Conservation (phyloP, 2,888 invertebrate species). For the Cetonia aurata region DNA sequence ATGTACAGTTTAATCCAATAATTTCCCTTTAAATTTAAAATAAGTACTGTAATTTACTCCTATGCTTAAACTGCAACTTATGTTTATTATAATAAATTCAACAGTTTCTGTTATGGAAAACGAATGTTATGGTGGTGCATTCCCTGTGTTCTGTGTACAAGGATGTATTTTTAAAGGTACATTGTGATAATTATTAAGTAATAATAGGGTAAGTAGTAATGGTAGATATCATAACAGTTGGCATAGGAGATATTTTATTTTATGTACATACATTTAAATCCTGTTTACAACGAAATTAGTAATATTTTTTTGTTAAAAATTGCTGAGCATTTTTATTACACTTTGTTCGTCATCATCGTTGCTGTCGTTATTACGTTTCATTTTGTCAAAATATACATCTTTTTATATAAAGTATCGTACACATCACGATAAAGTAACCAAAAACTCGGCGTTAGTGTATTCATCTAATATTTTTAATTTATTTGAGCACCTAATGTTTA, state of each 20-base stretch:
- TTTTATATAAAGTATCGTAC: conserved; percentile 12
- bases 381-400: conserved; percentile 33
- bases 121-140: no score
- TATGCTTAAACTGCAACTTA: neutral
- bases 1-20: conserved; percentile 24
- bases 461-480: conserved; percentile 55
- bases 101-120: no score
- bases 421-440: conserved; percentile 49
- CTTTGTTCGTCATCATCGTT: neutral
- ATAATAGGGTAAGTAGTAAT: no score
- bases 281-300: conserved; percentile 1
- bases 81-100: no score
- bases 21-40: neutral
- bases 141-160: no score
- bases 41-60: neutral
- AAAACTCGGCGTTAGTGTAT: conserved; percentile 55
- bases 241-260: neutral
- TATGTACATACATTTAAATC: conserved; percentile 12
- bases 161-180: no score
- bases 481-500: conserved; percentile 68
- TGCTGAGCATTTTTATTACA: conserved; percentile 7
- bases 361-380: conserved; percentile 5
- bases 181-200: no score
- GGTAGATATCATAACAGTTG: conserved; percentile 1
- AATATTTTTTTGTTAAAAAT: neutral